Percentiles rank a stretch among this genome's conserved stretches.
phyloP scores from a whole-genome alignment of 2,888 invertebrate genomes.

The Rhorus exstirpatorius region DNA sequence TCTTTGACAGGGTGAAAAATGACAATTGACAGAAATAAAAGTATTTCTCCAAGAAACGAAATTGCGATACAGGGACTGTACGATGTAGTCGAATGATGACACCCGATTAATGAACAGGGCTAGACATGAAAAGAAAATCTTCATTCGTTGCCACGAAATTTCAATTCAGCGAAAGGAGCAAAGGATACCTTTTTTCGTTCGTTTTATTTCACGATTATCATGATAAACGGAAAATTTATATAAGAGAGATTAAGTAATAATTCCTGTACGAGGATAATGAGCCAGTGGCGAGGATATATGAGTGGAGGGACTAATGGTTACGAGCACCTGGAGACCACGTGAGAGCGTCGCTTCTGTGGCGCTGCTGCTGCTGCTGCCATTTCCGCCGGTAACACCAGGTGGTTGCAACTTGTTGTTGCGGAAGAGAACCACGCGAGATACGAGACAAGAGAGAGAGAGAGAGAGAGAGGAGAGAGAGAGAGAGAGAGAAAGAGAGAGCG shows the following conservation, averaged over 20 bases:
- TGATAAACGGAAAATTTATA: neutral
- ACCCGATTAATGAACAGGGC: too few species aligned
- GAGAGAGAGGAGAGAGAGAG: too few species aligned
- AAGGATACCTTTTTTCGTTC: too few species aligned
- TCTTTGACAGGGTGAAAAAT: too few species aligned
- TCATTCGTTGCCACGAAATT: too few species aligned
- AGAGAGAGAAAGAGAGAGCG: too few species aligned
- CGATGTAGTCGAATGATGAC: too few species aligned
- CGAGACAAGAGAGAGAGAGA: conserved; percentile 37
- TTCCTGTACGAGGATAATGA: conserved; percentile 49
- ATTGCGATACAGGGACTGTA: too few species aligned
- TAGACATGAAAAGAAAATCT: too few species aligned
- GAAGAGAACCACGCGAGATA: conserved; percentile 71
- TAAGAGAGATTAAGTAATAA: conserved; percentile 36
- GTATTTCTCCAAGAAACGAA: neutral
- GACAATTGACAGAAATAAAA: conserved; percentile 9
- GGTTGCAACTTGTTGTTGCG: conserved; percentile 84
- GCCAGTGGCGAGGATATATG: conserved; percentile 48
- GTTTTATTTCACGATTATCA: too few species aligned
- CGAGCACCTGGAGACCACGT: conserved; percentile 82
- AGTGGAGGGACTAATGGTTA: conserved; percentile 73
- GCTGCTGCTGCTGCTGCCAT: conserved; percentile 67
- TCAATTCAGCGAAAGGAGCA: too few species aligned
- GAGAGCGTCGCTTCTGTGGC: conserved; percentile 61
- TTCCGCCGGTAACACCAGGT: conserved; percentile 79